These are phyloP conservation scores for Tachypleus tridentatus DNA, from an alignment of 1,140 invertebrate genomes.

Conservation along the genomic window DNA sequence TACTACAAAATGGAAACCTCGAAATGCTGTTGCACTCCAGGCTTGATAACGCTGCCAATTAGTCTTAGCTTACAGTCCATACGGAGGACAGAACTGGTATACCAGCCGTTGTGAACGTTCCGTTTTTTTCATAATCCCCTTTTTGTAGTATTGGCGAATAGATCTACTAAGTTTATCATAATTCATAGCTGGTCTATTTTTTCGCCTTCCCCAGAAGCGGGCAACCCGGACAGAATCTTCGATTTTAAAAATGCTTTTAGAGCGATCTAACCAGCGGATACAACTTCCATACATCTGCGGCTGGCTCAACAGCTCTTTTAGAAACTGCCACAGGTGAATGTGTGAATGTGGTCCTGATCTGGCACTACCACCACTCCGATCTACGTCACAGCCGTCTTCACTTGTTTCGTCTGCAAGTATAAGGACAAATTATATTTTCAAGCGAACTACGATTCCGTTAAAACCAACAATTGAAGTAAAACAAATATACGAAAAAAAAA, in stretches of 20 bases:
- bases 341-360: constrained; percentile 54
- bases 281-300: constrained; percentile 76
- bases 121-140: constrained; percentile 99
- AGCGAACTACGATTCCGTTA: too few relatives aligned
- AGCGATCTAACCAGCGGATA: constrained; percentile 91
- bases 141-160: constrained; percentile 98
- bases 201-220: constrained; percentile 87
- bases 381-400: constrained; percentile 18
- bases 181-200: constrained; percentile 98
- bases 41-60: background rate
- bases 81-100: constrained; percentile 96
- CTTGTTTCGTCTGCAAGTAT: constrained; percentile 43
- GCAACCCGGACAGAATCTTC: constrained; percentile 95
- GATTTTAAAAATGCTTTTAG: constrained; percentile 95
- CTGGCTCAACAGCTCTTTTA: constrained; percentile 84
- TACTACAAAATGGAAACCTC: background rate
- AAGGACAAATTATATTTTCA: too few relatives aligned
- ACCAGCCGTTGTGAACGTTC: constrained; percentile 93
- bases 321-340: constrained; percentile 98
- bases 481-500: too few relatives aligned
- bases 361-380: constrained; percentile 36
- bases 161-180: constrained; percentile 97
- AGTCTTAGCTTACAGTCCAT: constrained; percentile 53
- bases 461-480: too few relatives aligned
- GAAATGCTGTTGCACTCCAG: background rate